Evolutionary conservation across 2,797 vertebrate species (phyloP), one percentile per base, ranked within the genome.

Genomic region (Pipistrellus nathusii): DNA sequence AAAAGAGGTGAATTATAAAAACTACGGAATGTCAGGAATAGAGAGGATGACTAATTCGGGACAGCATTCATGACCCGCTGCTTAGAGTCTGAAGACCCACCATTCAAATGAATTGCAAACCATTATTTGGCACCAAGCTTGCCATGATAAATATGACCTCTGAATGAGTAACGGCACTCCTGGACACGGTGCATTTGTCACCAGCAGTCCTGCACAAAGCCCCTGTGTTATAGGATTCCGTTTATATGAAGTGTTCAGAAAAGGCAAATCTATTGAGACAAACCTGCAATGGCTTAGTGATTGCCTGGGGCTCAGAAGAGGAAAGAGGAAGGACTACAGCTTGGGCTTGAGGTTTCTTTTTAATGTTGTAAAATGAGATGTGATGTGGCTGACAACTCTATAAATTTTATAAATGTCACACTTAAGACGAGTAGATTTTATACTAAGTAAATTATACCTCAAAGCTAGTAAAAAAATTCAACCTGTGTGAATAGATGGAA

Each of bases 381-480:
- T 83, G 35, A n/a, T 82, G 38, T 83, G 87, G 38, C 64, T 83
- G 89, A 77, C 62, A 88, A 17, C 30, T 83, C 57, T 76, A 15
- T 86, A 44, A 35, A 53, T 64, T 83, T 72, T 72, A 53, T 82
- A 82, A 88, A 86, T 83, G 64, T 72, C 76, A 83, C 55, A 91
- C 27, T 86, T 93, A 68, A n/a, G 35, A 32, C 32, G 21, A 18
- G 13, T 89, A 12, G 35, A 55, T 84, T 94, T 94, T 91, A 59
- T 76, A 76, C 32, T 59, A 66, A 88, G 82, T 90, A 85, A 85
- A 88, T 77, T 88, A 55, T 41, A 76, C 91, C 46, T 92, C 85
- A 83, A 75, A 69, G 32, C 51, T 86, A 62, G 77, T 85, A n/a
- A 44, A 59, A 59, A 85, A 68, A 73, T 23, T 51, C 44, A 73